phyloP scores from a whole-genome alignment of 2,797 vertebrate species.

The Lycodopsis pacificus region DNA sequence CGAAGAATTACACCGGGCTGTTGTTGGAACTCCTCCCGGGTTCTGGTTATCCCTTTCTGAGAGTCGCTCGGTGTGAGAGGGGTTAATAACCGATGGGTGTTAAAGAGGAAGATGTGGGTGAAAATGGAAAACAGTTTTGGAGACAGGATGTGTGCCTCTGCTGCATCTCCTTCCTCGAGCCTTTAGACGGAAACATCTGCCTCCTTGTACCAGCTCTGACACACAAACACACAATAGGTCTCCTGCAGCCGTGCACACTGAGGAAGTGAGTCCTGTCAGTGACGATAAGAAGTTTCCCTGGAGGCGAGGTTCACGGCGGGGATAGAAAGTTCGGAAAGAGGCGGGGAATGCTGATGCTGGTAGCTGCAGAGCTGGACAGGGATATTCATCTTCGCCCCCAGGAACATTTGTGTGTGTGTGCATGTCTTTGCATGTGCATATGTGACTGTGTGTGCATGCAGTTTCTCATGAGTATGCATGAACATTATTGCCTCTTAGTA shows the following conservation, averaged over 20 bases:
- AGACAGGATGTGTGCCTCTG: conserved; percentile 79
- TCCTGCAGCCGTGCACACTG: conserved; percentile 50
- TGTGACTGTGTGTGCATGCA: conserved; percentile 14
- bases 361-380: conserved; percentile 56
- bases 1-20: conserved; percentile 47
- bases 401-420: conserved; percentile 26
- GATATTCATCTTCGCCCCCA: conserved; percentile 62
- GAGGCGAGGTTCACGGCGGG: conserved; percentile 71
- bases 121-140: conserved; percentile 60
- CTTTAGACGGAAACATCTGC: conserved; percentile 86
- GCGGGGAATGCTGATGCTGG: conserved; percentile 69
- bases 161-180: conserved; percentile 82
- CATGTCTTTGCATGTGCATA: conserved; percentile 4
- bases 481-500: conserved; percentile 34
- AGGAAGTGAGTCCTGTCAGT: conserved; percentile 85
- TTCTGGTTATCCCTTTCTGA: conserved; percentile 39
- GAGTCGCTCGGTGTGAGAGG: conserved; percentile 38
- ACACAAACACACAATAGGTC: conserved; percentile 78
- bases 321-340: conserved; percentile 66
- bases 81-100: conserved; percentile 12
- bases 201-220: conserved; percentile 69
- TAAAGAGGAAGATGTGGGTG: conserved; percentile 51
- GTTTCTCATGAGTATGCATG: conserved; percentile 29
- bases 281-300: conserved; percentile 74
- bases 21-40: conserved; percentile 59